Evolutionary conservation across 1,140 invertebrate genomes (phyloP), one percentile per base, ranked within the genome.

Genomic region (Araneus ventricosus): DNA sequence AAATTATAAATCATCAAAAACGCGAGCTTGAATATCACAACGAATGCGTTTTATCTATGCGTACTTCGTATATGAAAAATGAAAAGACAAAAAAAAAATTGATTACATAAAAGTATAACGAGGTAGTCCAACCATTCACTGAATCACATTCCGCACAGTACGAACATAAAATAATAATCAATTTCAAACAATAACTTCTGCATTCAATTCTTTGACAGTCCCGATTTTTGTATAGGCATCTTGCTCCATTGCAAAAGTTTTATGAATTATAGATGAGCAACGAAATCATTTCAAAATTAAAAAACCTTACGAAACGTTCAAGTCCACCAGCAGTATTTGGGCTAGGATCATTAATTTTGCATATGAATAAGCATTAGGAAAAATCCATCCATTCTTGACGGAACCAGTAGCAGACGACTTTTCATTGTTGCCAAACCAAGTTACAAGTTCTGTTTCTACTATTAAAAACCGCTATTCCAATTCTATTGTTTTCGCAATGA

Each of bases 321-420:
- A 22, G 30, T 63, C 59, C 24, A 34, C 75, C 0, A 4, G 10
- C 10, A 63, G 20, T 61, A 87, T 87, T 87, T 87, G 34, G 85
- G 85, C 27, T 87, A 37, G 6, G 63, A 45, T 63, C 52, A 87
- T 87, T 87, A 87, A 39, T 87, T 87, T 87, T 87, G 85, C 57
- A 87, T 87, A 87, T 61, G 85, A 87, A 87, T 61, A 61, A 59
- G 30, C 52, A 37, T 37, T 87, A 61, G 30, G 85, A 63, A 37
- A 87, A 57, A 41, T 6, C 34, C 20, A n/a, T 52, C 41, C 27
- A 82, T 82, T 82, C 80, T 57, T 22, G 82, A 34, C 20, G 30
- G 20, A 30, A 27, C 30, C 41, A 10, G 8, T 57, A 75, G 70
- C 30, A 10, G 10, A 4, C 45, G 45, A 52, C 45, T 8, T 14